Percentiles rank a stretch among this genome's conserved stretches.
Conservation (phyloP, 2,888 invertebrate species). For the Linnaemya tessellans region DNA sequence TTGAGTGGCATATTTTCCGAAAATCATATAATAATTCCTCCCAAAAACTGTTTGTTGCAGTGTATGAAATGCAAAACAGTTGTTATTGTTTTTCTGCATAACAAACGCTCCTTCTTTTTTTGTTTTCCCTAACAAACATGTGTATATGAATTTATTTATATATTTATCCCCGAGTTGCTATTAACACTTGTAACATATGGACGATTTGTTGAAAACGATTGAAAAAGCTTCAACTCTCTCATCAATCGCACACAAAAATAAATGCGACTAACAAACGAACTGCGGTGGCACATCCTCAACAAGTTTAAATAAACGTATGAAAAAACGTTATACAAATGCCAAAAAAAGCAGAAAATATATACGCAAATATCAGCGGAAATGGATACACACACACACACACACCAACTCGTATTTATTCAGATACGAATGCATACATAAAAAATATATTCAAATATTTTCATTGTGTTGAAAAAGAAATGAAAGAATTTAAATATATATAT, state of each 20-base stretch:
- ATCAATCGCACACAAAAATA: not conserved
- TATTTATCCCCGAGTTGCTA: constrained; percentile 58
- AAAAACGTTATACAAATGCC: constrained; percentile 40
- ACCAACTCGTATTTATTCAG: not conserved
- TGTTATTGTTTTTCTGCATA: not conserved
- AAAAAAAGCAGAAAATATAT: not conserved
- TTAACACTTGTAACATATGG: constrained; percentile 67
- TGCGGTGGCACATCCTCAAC: constrained; percentile 9
- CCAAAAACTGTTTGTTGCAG: not conserved
- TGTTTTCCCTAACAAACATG: not conserved
- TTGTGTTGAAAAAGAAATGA: constrained; percentile 25
- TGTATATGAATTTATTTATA: constrained; percentile 25
- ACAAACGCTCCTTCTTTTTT: not conserved
- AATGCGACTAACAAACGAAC: not conserved
- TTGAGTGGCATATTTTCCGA: too few species aligned
- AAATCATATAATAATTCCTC: too few species aligned
- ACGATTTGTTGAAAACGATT: constrained; percentile 50
- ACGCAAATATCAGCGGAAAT: not conserved
- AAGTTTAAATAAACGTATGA: constrained; percentile 11
- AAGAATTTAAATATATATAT: constrained; percentile 39
- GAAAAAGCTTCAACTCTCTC: not conserved
- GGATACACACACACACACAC: constrained; percentile 6
- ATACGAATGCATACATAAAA: not conserved
- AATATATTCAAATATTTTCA: constrained; percentile 39
- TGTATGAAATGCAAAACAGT: not conserved